Evolutionary conservation across 2,888 invertebrate species (phyloP), one percentile per base, ranked within the genome.

Genomic region (Ochropacha duplaris): DNA sequence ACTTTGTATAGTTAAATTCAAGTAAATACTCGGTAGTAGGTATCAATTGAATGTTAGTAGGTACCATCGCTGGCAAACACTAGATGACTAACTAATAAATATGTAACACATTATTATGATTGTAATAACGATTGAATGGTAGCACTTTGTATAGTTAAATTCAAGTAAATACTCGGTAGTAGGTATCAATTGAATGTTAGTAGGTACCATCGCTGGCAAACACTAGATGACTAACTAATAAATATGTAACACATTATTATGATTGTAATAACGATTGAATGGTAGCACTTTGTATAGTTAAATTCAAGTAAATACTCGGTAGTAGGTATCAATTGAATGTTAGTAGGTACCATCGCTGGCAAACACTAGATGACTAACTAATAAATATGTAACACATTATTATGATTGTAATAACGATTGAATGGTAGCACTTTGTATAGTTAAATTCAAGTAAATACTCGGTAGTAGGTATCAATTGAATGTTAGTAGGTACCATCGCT

Each of bases 1-100:
- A 52, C 52, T 31, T 52, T 52, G 52, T 34, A 52, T 52, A 52
- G 31, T 31, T 34, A 19, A 52, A 28, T 52, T 31, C 52, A 52
- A 31, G 44, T 44, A 44, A 44, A 44, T 44, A 44, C 12, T 19
- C 19, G 9, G 19, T 19, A 19, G 19, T n/a, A n/a, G n/a, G n/a
- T 44, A 19, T 44, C 9, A 31, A 31, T 12, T 31, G 31, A 31
- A 31, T 44, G 44, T 9, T 44, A 9, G 44, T n/a, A n/a, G n/a
- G n/a, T 19, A 44, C 44, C 8, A 19, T 16, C 26, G 9, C 16
- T 24, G 11, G 28, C 31, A 52, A 31, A 50, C 26, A 50, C 3
- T 19, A 19, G 44, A 19, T 44, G 19, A 44, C 19, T 19, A 9
- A 44, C 19, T 8, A 44, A 44, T 44, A 44, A n/a, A n/a, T n/a